A percentile compares a stretch with the other conserved stretches of the same genome.
These are phyloP conservation scores for Nasonia giraulti DNA, from an alignment of 1,140 invertebrate species.

Conservation along the genomic window DNA sequence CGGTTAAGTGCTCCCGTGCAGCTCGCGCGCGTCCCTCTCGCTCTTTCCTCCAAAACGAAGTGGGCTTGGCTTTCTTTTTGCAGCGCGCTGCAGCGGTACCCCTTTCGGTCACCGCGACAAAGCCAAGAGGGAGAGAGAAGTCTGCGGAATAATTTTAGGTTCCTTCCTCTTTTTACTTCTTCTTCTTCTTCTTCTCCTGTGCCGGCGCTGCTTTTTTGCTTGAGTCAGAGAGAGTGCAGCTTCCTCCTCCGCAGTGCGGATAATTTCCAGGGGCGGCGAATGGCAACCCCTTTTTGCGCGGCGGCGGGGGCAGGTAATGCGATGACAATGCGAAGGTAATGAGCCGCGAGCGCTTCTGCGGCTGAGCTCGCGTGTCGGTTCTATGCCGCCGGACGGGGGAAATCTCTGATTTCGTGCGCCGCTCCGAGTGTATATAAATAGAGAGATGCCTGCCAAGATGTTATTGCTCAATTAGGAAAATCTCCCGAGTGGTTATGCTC, in stretches of 20 bases:
- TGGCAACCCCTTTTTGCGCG: slow-evolving; percentile 39
- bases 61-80: slow-evolving; percentile 16
- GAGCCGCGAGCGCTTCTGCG: slow-evolving; percentile 44
- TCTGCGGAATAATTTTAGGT: slow-evolving; percentile 40
- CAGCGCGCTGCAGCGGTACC: not conserved
- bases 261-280: slow-evolving; percentile 28
- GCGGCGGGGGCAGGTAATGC: slow-evolving; percentile 40
- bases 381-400: too few species aligned
- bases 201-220: not conserved
- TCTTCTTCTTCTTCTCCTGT: slow-evolving; percentile 51
- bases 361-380: not conserved
- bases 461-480: slow-evolving; percentile 49
- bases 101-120: slow-evolving; percentile 29
- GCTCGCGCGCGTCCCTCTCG: slow-evolving; percentile 48
- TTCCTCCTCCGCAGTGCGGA: slow-evolving; percentile 23
- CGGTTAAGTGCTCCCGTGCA: slow-evolving; percentile 70
- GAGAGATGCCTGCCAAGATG: slow-evolving; percentile 17
- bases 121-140: not conserved
- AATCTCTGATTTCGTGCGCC: not conserved
- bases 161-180: not conserved
- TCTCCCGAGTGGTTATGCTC: not conserved
- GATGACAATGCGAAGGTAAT: slow-evolving; percentile 52
- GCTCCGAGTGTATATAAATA: slow-evolving; percentile 33
- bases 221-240: not conserved
- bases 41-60: slow-evolving; percentile 26